Evolutionary conservation across 2,888 invertebrate species (phyloP).

Genomic region (Reticulitermes lucifugus): DNA sequence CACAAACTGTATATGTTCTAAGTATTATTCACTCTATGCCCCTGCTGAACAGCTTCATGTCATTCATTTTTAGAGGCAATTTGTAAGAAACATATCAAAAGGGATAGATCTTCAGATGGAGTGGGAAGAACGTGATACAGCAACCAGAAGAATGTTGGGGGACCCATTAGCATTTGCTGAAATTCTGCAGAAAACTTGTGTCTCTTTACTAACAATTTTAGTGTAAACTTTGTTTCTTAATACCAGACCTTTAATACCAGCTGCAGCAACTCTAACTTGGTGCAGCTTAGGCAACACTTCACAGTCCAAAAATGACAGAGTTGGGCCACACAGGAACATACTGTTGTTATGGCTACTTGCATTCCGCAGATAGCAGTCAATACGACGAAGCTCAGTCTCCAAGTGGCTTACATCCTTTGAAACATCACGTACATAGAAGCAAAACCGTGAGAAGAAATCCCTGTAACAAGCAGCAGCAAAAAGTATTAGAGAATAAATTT

Average conservation of each 20-base stretch:
- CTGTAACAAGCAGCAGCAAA: slow-evolving; percentile 43
- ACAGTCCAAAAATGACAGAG: slow-evolving; percentile 54
- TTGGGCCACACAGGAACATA: slow-evolving; percentile 53
- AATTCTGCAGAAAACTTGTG: no score
- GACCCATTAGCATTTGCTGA: no score
- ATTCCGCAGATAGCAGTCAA: slow-evolving; percentile 48
- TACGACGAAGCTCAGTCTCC: slow-evolving; percentile 52
- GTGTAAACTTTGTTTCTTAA: not conserved
- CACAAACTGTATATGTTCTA: no score
- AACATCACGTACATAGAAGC: slow-evolving; percentile 54
- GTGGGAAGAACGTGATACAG: no score
- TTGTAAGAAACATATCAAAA: no score
- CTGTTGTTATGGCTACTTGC: slow-evolving; percentile 24
- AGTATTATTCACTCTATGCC: no score
- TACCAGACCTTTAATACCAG: slow-evolving; percentile 53
- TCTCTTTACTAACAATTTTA: no score
- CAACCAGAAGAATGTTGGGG: no score
- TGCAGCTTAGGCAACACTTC: slow-evolving; percentile 56
- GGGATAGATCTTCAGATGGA: no score
- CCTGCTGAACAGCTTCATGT: no score
- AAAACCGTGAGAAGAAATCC: slow-evolving; percentile 56
- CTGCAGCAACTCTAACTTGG: slow-evolving; percentile 55
- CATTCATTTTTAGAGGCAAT: no score
- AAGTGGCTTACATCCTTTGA: slow-evolving; percentile 54
- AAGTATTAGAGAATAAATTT: not conserved